A percentile compares a stretch with the other conserved stretches of the same genome.
phyloP scores from a whole-genome alignment of 2,113 vertebrate species.

The Thymallus thymallus region DNA sequence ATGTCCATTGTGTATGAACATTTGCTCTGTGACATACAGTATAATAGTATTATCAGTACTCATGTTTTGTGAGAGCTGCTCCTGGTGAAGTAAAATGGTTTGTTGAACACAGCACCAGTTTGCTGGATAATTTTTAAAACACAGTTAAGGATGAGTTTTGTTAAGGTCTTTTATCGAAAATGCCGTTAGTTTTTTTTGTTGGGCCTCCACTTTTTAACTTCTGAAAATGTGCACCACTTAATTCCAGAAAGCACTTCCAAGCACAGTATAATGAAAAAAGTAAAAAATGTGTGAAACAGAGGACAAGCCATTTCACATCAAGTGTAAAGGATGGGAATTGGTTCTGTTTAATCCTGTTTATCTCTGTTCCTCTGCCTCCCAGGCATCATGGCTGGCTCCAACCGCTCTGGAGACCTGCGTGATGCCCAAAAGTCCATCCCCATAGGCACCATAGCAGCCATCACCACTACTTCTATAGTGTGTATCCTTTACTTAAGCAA shows the following conservation, averaged over 20 bases:
- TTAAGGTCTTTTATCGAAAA: no score
- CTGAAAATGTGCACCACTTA: no score
- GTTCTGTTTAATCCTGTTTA: background rate
- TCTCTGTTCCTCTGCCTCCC: conserved; percentile 10
- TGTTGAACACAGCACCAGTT: no score
- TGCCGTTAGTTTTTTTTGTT: no score
- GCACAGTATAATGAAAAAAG: background rate
- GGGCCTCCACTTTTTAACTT: no score
- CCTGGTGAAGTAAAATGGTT: no score
- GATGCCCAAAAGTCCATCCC: conserved; percentile 90
- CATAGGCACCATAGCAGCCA: conserved; percentile 85
- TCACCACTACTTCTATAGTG: conserved; percentile 84
- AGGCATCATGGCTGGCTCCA: conserved; percentile 92
- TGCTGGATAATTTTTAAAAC: no score
- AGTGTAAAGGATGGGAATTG: no score
- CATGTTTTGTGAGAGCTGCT: no score
- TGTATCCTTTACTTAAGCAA: conserved; percentile 78
- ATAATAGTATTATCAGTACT: background rate
- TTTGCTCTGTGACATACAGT: background rate
- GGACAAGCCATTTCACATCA: background rate
- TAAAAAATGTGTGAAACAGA: background rate
- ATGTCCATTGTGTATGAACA: background rate
- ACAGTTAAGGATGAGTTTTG: no score
- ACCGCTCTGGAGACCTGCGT: conserved; percentile 84
- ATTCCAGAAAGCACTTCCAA: no score